Evolutionary conservation across 2,797 vertebrate genomes (phyloP).

Genomic region (Clarias platycephalus): DNA sequence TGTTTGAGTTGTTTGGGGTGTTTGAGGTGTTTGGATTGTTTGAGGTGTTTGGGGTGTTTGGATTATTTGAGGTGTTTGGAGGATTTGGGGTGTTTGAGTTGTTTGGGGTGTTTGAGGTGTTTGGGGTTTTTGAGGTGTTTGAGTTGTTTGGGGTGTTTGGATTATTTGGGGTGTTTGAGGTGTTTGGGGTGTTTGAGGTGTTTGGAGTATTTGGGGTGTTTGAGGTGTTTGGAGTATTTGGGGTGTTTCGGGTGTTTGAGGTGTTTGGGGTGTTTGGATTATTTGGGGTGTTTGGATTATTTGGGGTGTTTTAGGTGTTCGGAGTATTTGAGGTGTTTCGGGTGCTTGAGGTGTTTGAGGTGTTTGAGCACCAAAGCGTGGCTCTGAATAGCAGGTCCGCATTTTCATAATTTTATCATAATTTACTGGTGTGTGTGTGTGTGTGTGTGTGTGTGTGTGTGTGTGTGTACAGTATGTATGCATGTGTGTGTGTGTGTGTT

Average conservation of each 20-base stretch:
- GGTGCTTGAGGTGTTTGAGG: background rate
- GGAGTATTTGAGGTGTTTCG: background rate
- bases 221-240: background rate
- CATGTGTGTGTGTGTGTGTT: background rate
- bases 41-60: too few species aligned
- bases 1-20: too few species aligned
- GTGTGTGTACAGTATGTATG: background rate
- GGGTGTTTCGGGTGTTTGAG: background rate
- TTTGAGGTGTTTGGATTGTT: too few species aligned
- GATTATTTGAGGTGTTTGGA: too few species aligned
- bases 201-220: background rate
- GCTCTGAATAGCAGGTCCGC: background rate
- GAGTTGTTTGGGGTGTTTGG: background rate
- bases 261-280: background rate
- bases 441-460: background rate
- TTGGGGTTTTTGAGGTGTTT: too few species aligned
- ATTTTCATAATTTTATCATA: background rate
- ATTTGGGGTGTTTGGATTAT: background rate
- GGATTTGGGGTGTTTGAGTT: too few species aligned
- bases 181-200: background rate
- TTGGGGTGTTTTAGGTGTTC: background rate
- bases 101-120: too few species aligned
- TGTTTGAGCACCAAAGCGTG: background rate
- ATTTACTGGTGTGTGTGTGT: background rate
- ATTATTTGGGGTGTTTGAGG: background rate